Evolutionary conservation across 1,140 invertebrate species (phyloP).

Genomic region (Drosophila obscura): DNA sequence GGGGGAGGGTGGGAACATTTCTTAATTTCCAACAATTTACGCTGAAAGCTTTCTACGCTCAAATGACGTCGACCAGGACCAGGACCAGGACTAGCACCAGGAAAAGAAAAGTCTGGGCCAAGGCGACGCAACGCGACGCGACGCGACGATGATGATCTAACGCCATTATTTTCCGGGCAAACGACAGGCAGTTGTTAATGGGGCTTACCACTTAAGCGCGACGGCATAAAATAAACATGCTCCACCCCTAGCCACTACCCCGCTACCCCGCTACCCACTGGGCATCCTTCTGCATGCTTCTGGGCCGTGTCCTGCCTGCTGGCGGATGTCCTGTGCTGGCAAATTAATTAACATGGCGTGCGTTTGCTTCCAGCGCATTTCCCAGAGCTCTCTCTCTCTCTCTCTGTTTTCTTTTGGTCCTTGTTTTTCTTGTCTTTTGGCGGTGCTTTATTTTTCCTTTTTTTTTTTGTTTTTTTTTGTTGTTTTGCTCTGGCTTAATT

Average conservation of each 20-base stretch:
- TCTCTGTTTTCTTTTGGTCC: conserved; percentile 30
- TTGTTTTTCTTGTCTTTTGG: conserved; percentile 31
- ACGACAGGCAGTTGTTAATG: conserved; percentile 82
- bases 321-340: conserved; percentile 69
- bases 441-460: conserved; percentile 23
- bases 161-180: conserved; percentile 76
- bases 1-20: conserved; percentile 58
- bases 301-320: too few species aligned
- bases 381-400: conserved; percentile 25
- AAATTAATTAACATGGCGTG: conserved; percentile 80
- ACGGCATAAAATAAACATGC: conserved; percentile 81
- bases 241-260: not conserved
- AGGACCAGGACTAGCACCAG: not conserved
- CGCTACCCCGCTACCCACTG: not conserved
- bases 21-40: conserved; percentile 82
- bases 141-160: conserved; percentile 80
- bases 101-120: too few species aligned
- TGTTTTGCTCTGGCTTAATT: conserved; percentile 65
- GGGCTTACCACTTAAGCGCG: conserved; percentile 81
- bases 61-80: conserved; percentile 60
- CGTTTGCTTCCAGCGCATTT: conserved; percentile 26
- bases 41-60: conserved; percentile 81
- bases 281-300: not conserved
- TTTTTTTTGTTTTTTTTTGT: conserved; percentile 40
- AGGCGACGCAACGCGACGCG: not conserved